phyloP scores from a whole-genome alignment of 2,797 vertebrate species.

The Moxostoma hubbsi region DNA sequence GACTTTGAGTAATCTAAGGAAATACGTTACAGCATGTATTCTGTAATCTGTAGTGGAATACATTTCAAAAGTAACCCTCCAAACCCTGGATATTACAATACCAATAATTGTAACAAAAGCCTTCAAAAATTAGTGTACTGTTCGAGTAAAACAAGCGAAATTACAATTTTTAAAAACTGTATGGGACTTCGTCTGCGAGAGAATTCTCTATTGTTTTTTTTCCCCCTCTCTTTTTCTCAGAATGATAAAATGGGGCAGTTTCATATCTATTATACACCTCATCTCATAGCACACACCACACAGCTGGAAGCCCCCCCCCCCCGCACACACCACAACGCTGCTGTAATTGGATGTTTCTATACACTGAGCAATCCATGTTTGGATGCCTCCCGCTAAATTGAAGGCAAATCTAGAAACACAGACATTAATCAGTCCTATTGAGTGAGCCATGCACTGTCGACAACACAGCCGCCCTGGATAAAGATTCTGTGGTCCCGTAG shows the following conservation, averaged over 20 bases:
- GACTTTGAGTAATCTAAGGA: no score
- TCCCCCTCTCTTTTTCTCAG: constrained; percentile 4
- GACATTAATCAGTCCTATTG: constrained; percentile 40
- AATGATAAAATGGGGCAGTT: constrained; percentile 33
- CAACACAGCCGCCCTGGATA: constrained; percentile 27
- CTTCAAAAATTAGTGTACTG: no score
- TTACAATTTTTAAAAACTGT: no score
- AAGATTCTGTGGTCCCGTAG: constrained; percentile 22
- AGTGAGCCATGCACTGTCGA: constrained; percentile 24
- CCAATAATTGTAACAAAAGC: no score
- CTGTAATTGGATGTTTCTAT: constrained; percentile 49
- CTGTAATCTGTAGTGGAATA: no score
- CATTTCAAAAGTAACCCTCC: no score
- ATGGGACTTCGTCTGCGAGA: not conserved
- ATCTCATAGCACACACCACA: constrained; percentile 21
- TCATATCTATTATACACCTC: constrained; percentile 47
- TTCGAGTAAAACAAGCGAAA: no score
- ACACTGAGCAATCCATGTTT: constrained; percentile 35
- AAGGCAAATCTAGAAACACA: constrained; percentile 25
- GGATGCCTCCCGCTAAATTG: constrained; percentile 38
- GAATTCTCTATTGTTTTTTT: constrained; percentile 6
- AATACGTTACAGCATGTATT: no score
- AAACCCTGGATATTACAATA: no score
- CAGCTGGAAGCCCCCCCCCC: constrained; percentile 37
- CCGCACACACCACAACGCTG: not conserved